Evolutionary conservation across 2,888 invertebrate species (phyloP).

Genomic region (Scotopteryx bipunctaria): DNA sequence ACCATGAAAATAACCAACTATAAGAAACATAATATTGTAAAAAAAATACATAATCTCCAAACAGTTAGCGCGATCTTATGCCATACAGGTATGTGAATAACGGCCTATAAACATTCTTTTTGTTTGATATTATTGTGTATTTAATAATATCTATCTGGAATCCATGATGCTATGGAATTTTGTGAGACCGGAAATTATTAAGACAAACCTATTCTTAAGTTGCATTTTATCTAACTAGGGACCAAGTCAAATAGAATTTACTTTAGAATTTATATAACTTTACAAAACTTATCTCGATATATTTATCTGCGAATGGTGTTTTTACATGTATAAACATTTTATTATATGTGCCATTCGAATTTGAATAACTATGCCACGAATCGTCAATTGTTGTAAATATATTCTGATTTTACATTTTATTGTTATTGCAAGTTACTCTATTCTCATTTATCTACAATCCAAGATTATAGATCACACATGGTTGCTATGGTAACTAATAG

Average conservation of each 20-base stretch:
- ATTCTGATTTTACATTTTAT: too few species aligned
- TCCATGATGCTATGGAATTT: too few species aligned
- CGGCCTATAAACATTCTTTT: too few species aligned
- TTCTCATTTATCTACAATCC: neutral
- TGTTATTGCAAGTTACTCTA: neutral
- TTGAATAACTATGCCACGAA: slow-evolving; percentile 6
- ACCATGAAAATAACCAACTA: too few species aligned
- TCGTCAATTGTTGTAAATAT: slow-evolving; percentile 17
- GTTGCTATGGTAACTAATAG: too few species aligned
- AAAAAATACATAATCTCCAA: too few species aligned
- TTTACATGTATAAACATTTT: neutral
- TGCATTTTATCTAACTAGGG: slow-evolving; percentile 14
- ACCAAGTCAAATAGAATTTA: slow-evolving; percentile 20
- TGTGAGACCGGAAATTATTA: neutral
- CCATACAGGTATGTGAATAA: too few species aligned
- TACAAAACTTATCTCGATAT: neutral
- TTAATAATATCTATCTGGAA: too few species aligned
- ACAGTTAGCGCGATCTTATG: too few species aligned
- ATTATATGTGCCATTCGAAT: slow-evolving; percentile 3
- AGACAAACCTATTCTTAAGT: slow-evolving; percentile 13
- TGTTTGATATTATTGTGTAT: too few species aligned
- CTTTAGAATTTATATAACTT: slow-evolving; percentile 1
- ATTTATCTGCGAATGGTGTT: neutral
- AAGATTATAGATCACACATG: too few species aligned
- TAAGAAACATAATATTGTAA: too few species aligned